Evolutionary conservation across 2,888 invertebrate species (phyloP).

Genomic region (Liposcelis brunnea): DNA sequence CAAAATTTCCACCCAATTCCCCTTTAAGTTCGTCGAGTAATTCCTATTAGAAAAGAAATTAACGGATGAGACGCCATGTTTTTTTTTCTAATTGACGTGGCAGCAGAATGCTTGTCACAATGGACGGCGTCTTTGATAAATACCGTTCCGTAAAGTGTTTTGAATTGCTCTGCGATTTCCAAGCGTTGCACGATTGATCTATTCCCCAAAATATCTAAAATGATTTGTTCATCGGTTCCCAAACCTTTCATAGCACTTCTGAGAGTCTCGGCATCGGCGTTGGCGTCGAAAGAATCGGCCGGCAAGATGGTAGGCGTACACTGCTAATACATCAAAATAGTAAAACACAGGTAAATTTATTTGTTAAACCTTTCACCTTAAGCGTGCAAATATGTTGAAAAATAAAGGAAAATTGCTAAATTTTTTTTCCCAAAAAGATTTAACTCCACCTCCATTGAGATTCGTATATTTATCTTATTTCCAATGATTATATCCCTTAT

Average conservation of each 20-base stretch:
- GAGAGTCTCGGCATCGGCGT: slow-evolving; percentile 24
- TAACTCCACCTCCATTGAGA: no score
- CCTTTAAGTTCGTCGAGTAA: slow-evolving; percentile 27
- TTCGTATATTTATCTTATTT: no score
- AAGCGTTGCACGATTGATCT: slow-evolving; percentile 33
- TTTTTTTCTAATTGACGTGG: no score
- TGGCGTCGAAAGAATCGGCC: slow-evolving; percentile 22
- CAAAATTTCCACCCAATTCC: slow-evolving; percentile 33
- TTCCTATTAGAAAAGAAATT: slow-evolving; percentile 20
- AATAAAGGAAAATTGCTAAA: no score
- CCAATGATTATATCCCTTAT: no score
- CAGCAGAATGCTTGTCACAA: no score
- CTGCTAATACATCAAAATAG: slow-evolving; percentile 14
- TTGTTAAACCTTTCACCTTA: slow-evolving; percentile 1
- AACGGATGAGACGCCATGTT: background rate
- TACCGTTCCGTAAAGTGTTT: slow-evolving; percentile 36
- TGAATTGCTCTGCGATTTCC: slow-evolving; percentile 31
- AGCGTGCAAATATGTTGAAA: background rate
- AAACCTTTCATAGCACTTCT: slow-evolving; percentile 28
- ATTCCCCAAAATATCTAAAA: slow-evolving; percentile 31
- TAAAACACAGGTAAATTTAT: background rate
- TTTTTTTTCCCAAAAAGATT: no score
- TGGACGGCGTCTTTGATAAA: no score
- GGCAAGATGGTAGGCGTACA: slow-evolving; percentile 21
- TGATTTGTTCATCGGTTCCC: slow-evolving; percentile 32